phyloP scores from a whole-genome alignment of 1,140 invertebrate genomes.

The Dolichoris vasculosae region DNA sequence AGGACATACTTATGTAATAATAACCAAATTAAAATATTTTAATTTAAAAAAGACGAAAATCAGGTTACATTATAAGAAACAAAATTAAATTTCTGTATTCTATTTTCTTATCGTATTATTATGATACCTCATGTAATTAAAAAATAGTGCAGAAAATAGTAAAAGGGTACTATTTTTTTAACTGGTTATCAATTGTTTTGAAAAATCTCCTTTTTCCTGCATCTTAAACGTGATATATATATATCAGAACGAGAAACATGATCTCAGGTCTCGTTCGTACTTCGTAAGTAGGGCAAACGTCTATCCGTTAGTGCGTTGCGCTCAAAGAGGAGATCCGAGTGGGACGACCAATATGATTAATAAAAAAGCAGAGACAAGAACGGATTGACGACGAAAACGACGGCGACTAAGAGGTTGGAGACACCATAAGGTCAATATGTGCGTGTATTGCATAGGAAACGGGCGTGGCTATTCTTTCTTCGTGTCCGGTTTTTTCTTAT shows the following conservation, averaged over 20 bases:
- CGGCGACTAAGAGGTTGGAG: background rate
- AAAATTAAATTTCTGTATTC: background rate
- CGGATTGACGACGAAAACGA: background rate
- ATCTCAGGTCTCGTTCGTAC: constrained; percentile 52
- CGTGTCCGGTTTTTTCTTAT: background rate
- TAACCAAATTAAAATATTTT: background rate
- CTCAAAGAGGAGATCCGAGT: constrained; percentile 38
- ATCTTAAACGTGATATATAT: background rate
- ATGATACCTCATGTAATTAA: background rate
- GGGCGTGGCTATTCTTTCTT: constrained; percentile 25
- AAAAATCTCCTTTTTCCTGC: constrained; percentile 4
- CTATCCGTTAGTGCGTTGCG: constrained; percentile 44
- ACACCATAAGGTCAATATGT: background rate
- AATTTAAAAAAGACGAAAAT: background rate
- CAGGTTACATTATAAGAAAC: too few relatives aligned
- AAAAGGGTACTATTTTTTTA: background rate
- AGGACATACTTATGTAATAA: background rate
- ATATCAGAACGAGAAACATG: constrained; percentile 48
- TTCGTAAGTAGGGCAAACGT: constrained; percentile 58
- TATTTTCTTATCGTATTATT: too few relatives aligned
- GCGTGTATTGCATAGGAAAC: constrained; percentile 22
- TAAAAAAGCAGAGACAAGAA: constrained; percentile 45
- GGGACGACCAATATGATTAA: constrained; percentile 50
- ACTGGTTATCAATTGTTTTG: background rate
- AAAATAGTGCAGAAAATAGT: background rate